These are phyloP conservation scores for Hippopotamyrus pictus DNA, from an alignment of 2,797 vertebrate genomes.

Conservation along the genomic window DNA sequence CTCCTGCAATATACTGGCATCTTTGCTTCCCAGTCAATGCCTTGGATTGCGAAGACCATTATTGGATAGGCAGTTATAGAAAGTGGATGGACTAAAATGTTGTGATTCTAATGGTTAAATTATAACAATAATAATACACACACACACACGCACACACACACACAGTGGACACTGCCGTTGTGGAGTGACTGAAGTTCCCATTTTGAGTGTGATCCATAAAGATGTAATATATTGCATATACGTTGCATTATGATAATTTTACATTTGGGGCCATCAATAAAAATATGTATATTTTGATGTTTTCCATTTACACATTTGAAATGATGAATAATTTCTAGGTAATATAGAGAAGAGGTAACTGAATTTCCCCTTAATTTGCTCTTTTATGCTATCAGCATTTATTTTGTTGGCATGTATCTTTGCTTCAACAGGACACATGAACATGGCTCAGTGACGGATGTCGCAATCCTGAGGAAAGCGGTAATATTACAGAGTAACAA, in stretches of 20 bases:
- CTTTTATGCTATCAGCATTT: neutral
- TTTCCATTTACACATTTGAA: neutral
- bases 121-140: neutral
- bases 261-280: neutral
- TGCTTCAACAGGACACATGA: neutral
- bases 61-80: neutral
- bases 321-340: neutral
- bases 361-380: neutral
- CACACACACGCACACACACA: neutral
- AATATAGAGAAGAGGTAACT: neutral
- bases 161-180: neutral
- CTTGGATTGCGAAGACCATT: neutral
- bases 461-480: neutral
- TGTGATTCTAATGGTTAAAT: neutral
- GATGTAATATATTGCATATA: neutral
- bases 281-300: neutral
- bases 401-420: neutral
- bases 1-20: neutral
- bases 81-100: neutral
- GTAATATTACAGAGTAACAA: neutral
- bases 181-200: neutral
- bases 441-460: neutral
- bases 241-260: neutral
- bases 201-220: neutral
- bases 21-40: neutral